Evolutionary conservation across 1,140 invertebrate species (phyloP).

Genomic region (Anadara kagoshimensis): DNA sequence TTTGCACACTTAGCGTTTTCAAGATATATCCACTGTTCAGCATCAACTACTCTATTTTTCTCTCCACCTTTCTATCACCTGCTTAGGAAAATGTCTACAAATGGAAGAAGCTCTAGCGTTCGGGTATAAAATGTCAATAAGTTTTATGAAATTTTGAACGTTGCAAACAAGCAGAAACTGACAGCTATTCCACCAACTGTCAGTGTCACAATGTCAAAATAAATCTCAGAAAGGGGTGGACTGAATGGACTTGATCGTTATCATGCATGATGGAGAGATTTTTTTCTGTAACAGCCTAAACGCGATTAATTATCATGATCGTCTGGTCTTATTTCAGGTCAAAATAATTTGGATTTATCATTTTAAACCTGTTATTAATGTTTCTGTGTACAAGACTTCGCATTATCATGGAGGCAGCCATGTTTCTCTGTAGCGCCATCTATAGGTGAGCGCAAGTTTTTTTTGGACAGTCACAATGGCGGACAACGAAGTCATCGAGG

Average conservation of each 20-base stretch:
- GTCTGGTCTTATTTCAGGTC: background rate
- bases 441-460: background rate
- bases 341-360: too few species aligned
- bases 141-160: background rate
- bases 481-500: slow-evolving; percentile 41
- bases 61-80: too few species aligned
- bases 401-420: slow-evolving; percentile 39
- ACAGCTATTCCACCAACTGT: background rate
- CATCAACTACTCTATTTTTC: too few species aligned
- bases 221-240: background rate
- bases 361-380: background rate
- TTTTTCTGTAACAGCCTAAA: background rate
- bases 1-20: too few species aligned
- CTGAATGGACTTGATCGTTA: background rate
- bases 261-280: background rate
- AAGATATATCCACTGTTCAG: too few species aligned
- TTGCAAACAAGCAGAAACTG: background rate
- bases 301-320: background rate
- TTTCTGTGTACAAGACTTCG: slow-evolving; percentile 2
- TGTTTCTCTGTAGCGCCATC: slow-evolving; percentile 31
- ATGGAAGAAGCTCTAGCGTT: too few species aligned
- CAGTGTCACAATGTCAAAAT: background rate
- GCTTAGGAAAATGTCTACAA: too few species aligned
- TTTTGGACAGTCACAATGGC: slow-evolving; percentile 33
- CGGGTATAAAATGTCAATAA: too few species aligned